A percentile compares a stretch with the other conserved stretches of the same genome.
Conservation (phyloP, 92 coral and sea anemone species). For the Umimayanthus chanpuru region DNA sequence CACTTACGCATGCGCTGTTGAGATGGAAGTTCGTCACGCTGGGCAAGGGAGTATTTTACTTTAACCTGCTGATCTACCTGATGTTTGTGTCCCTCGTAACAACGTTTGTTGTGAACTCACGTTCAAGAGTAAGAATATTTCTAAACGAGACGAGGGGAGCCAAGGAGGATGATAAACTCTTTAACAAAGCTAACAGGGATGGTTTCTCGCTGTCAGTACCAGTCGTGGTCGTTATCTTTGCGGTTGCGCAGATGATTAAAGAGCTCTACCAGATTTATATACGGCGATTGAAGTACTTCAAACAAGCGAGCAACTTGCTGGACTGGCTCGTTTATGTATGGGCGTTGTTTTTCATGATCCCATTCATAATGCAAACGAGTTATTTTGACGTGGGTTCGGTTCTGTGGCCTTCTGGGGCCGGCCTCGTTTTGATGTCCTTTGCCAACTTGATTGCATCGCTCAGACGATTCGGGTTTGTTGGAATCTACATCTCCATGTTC, state of each 20-base stretch:
- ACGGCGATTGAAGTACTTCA: conserved; percentile 62
- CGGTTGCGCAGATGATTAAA: conserved; percentile 52
- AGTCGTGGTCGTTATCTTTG: conserved; percentile 41
- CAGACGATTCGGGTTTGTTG: conserved; percentile 69
- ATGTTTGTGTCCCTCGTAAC: conserved; percentile 54
- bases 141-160: neutral
- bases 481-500: conserved; percentile 83
- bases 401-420: conserved; percentile 76
- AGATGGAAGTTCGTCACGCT: conserved; percentile 65
- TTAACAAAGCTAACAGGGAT: neutral
- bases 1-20: conserved; percentile 69
- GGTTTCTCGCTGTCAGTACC: conserved; percentile 38
- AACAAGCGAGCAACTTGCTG: conserved; percentile 58
- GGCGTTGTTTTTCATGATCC: conserved; percentile 57
- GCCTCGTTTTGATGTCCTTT: conserved; percentile 62
- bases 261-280: conserved; percentile 66
- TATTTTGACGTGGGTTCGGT: conserved; percentile 43
- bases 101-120: conserved; percentile 33
- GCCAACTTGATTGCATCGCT: conserved; percentile 63
- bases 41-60: conserved; percentile 64
- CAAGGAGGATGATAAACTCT: conserved; percentile 24
- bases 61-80: conserved; percentile 58
- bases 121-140: conserved; percentile 11
- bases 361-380: conserved; percentile 39
- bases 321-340: conserved; percentile 73